A percentile compares a stretch with the other conserved stretches of the same genome.
Evolutionary conservation across 1,140 invertebrate genomes (phyloP).

Genomic region (Nautilus pompilius): DNA sequence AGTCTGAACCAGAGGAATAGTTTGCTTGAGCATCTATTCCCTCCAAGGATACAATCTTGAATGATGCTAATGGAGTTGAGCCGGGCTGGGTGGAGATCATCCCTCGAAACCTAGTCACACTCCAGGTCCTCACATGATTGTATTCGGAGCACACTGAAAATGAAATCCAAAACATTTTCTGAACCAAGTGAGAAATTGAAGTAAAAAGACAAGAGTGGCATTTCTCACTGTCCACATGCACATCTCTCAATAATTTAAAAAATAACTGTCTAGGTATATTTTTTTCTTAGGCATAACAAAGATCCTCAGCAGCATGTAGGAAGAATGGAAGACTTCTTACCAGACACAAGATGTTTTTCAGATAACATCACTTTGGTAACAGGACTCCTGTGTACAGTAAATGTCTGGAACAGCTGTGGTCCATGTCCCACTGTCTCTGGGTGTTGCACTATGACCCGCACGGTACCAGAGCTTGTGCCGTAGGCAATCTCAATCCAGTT

Average conservation of each 20-base stretch:
- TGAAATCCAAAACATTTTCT: constrained; percentile 3
- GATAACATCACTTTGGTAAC: constrained; percentile 89
- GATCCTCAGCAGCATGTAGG: too few relatives aligned
- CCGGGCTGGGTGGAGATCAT: constrained; percentile 98
- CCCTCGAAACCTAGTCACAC: constrained; percentile 86
- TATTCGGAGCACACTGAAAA: constrained; percentile 87
- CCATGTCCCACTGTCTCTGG: constrained; percentile 96
- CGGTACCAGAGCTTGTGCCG: constrained; percentile 91
- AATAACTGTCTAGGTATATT: not conserved
- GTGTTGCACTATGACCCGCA: constrained; percentile 96
- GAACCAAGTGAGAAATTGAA: too few relatives aligned
- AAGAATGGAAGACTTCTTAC: constrained; percentile 25
- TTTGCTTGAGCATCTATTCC: constrained; percentile 74
- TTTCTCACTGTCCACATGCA: too few relatives aligned
- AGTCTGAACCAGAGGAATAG: constrained; percentile 76
- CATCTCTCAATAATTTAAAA: not conserved
- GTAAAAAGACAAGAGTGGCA: not conserved
- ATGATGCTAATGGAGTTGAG: constrained; percentile 91
- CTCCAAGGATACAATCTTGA: constrained; percentile 91
- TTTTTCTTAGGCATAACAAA: too few relatives aligned
- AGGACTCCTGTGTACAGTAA: constrained; percentile 94
- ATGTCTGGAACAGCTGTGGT: constrained; percentile 96
- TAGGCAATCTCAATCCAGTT: constrained; percentile 99
- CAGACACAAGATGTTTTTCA: constrained; percentile 92
- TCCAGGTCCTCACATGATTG: constrained; percentile 96